Evolutionary conservation across 2,888 invertebrate species (phyloP), one percentile per base, ranked within the genome.

Genomic region (Mythimna loreyi): DNA sequence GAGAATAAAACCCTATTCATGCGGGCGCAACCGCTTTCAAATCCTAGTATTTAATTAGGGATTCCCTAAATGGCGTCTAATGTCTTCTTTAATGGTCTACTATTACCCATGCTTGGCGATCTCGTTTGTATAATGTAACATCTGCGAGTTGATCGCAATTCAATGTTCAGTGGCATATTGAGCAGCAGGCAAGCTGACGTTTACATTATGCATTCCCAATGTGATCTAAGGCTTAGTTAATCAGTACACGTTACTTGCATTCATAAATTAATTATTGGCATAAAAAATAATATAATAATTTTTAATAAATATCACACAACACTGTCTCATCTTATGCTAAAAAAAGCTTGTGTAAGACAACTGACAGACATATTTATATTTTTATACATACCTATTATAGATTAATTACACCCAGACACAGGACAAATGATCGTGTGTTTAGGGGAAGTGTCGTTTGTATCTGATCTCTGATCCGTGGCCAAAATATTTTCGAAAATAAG

Each of bases 101-200:
- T 73, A 72, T 70, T 49, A 30, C 53, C 53, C 30, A 45, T 56
- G 19, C 25, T 49, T 23, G 16, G 19, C 40, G 28, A 43, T 66
- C 21, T 28, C 33, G 45, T 47, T 53, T 53, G 43, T 66, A 25
- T 53, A 36, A 59, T 67, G 67, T 59, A 59, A 59, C 75, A 72
- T 68, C 59, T 72, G 68, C 36, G 43, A 11, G 53, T 72, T 75
- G 68, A 72, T 72, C 43, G 36, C 55, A 67, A 68, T 72, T 56
- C 69, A 75, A 60, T 56, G 49, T 50, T 75, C 59, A 36, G 28
- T 45, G 23, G 49, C 69, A 68, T 68, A 75, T 68, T 50, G 52
- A 72, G 25, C 43, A 68, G 55, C 11, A 19, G 40, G 3, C 72
- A 21, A 69, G 69, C 76, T 60, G 68, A 56, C 72, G 76, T 50